phyloP scores from a whole-genome alignment of 2,797 vertebrate species.

The Pangasius sanitwongsei region DNA sequence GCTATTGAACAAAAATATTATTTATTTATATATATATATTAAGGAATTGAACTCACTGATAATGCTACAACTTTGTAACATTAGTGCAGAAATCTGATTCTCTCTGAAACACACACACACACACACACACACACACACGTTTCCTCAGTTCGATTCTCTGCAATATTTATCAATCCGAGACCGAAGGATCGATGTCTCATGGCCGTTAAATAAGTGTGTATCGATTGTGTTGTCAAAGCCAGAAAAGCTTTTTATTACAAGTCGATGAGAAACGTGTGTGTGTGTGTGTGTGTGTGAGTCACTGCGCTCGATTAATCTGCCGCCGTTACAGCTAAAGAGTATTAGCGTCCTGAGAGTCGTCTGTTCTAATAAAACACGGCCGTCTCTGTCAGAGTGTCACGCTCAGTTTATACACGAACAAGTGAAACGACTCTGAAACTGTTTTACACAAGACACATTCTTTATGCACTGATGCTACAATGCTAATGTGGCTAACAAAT shows the following conservation, averaged over 20 bases:
- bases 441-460: background rate
- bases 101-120: slow-evolving; percentile 6
- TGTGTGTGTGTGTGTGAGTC: background rate
- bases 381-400: background rate
- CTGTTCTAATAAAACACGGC: background rate
- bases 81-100: background rate
- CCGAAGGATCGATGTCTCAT: slow-evolving; percentile 37
- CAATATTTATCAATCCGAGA: slow-evolving; percentile 40
- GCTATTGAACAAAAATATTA: background rate
- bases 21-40: background rate
- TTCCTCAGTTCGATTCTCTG: background rate
- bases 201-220: slow-evolving; percentile 37
- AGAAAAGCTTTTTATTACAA: slow-evolving; percentile 46
- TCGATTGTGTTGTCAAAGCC: slow-evolving; percentile 47
- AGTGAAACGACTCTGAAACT: background rate
- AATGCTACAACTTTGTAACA: background rate
- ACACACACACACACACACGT: background rate
- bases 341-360: background rate
- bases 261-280: background rate
- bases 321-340: slow-evolving; percentile 1
- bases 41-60: background rate
- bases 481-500: background rate
- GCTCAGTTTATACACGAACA: background rate
- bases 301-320: slow-evolving; percentile 26
- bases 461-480: background rate